Evolutionary conservation across 2,797 vertebrate species (phyloP), one percentile per base, ranked within the genome.

Genomic region (Channa striata): DNA sequence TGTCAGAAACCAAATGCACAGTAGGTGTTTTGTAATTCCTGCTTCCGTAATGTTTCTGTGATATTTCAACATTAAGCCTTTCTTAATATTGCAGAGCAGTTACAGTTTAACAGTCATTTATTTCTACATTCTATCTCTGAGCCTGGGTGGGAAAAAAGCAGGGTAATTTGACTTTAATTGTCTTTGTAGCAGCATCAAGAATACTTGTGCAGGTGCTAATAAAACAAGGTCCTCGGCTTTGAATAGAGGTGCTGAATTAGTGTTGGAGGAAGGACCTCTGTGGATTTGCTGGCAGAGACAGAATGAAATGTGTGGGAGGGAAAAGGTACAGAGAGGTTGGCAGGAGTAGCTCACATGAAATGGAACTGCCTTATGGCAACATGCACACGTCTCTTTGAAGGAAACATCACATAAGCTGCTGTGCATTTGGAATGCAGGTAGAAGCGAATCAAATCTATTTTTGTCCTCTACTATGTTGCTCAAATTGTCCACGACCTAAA

Each of bases 201-300:
- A 59, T 67, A 21, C 34, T 65, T 49, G 47, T 59, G 54, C 77
- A 85, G 83, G 83, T 87, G 87, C 58, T 77, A 90, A 88, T 90
- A 85, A 86, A 84, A 87, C 80, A 77, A 54, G 40, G 52, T 63
- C 58, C 49, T 3, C 50, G 19, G 72, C 71, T 86, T 70, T 59
- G 54, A 72, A 59, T 39, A 74, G 78, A 82, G 79, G 83, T 79
- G 84, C 47, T 68, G 74, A 72, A 82, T 83, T 66, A 64, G 61
- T 86, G 76, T 76, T 69, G 50, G 40, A 67, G 52, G 62, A 68
- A 78, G 72, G 59, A 47, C 62, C 74, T 68, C 70, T 47, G 71
- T 71, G 87, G 81, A 82, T 83, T 82, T 46, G 13, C 56, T 64
- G 76, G 66, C 66, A 82, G 72, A 36, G 37, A 49, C 44, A 37